These are phyloP conservation scores for Sitobion miscanthi DNA, from an alignment of 1,140 invertebrate genomes.

Conservation along the genomic window DNA sequence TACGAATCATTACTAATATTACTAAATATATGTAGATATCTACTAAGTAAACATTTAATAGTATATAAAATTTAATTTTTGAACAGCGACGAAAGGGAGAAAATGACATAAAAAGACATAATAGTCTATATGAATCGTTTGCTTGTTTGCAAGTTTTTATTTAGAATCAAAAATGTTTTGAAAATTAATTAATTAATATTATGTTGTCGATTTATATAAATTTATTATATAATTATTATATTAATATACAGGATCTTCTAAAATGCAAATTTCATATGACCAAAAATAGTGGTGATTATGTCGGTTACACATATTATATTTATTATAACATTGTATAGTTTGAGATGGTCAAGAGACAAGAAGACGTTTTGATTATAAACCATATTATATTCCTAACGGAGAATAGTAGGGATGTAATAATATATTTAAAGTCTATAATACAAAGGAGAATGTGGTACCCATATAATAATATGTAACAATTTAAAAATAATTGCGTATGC, in stretches of 20 bases:
- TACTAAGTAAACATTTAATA: too few relatives aligned
- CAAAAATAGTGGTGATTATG: neutral
- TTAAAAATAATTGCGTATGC: slow-evolving; percentile 26
- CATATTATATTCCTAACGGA: neutral
- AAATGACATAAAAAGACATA: neutral
- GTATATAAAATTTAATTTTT: too few relatives aligned
- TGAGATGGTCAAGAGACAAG: neutral
- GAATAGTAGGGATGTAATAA: neutral
- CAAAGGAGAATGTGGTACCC: neutral
- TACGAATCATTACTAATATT: neutral
- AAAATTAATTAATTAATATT: neutral
- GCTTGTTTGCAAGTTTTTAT: neutral
- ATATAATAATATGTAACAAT: neutral
- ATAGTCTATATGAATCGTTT: neutral
- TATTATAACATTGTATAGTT: neutral
- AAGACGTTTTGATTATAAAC: neutral
- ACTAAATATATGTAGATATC: neutral
- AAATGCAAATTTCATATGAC: neutral
- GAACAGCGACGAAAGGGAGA: too few relatives aligned
- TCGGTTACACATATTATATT: neutral
- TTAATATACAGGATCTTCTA: neutral
- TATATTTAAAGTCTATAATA: neutral
- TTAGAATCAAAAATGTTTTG: neutral
- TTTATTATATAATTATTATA: neutral
- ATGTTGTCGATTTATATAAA: neutral